Conservation (phyloP, 2,113 vertebrate species). For the Microcebus lehilahytsara region DNA sequence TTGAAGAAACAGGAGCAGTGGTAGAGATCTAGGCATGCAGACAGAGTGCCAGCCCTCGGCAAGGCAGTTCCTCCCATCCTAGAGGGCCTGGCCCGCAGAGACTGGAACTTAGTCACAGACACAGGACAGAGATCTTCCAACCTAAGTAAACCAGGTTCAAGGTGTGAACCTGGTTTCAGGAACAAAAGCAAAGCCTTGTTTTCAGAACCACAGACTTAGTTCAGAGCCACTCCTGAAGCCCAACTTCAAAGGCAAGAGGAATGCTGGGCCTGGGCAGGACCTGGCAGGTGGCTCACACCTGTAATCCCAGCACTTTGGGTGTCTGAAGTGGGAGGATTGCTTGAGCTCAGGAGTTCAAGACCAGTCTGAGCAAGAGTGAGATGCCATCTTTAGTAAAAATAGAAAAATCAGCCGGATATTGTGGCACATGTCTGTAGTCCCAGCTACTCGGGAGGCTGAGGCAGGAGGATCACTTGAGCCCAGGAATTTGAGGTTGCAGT, state of each 20-base stretch:
- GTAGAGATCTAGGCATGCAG: background rate
- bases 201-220: background rate
- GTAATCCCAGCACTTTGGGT: too few species aligned
- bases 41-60: background rate
- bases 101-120: background rate
- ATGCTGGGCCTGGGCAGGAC: background rate
- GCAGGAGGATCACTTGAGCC: too few species aligned
- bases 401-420: too few species aligned
- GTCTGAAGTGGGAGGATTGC: too few species aligned
- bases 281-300: too few species aligned
- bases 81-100: background rate
- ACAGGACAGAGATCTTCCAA: background rate
- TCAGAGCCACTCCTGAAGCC: background rate
- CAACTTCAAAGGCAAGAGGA: background rate
- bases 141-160: background rate
- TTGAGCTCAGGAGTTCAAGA: too few species aligned
- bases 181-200: background rate
- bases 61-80: background rate
- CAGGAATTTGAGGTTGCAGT: too few species aligned
- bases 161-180: background rate
- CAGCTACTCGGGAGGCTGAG: too few species aligned
- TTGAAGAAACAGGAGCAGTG: background rate
- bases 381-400: too few species aligned
- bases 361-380: too few species aligned
- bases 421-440: too few species aligned